These are phyloP conservation scores for Poeciliopsis infans DNA, from an alignment of 2,797 vertebrate genomes.

Conservation along the genomic window DNA sequence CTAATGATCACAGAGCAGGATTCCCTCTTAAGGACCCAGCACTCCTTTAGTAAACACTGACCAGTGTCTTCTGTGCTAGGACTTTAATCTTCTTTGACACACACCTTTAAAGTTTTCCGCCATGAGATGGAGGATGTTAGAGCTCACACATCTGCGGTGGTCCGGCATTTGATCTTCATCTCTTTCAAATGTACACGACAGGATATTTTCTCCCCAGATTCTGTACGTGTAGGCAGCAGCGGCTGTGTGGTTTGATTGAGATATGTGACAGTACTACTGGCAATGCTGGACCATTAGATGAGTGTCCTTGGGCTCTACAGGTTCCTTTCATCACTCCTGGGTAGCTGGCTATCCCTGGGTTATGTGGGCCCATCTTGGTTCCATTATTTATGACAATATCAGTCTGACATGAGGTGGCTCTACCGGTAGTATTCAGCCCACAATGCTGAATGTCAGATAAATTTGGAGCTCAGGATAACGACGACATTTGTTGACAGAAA, in stretches of 20 bases:
- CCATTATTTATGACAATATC: slow-evolving; percentile 74
- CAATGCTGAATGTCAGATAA: slow-evolving; percentile 46
- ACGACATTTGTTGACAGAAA: slow-evolving; percentile 43
- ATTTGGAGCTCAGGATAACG: slow-evolving; percentile 51
- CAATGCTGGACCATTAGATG: slow-evolving; percentile 68
- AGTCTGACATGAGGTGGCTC: slow-evolving; percentile 62
- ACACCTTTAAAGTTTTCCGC: slow-evolving; percentile 31
- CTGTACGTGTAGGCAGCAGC: slow-evolving; percentile 17
- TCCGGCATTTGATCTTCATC: slow-evolving; percentile 58
- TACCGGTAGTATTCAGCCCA: slow-evolving; percentile 61
- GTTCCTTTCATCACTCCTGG: slow-evolving; percentile 67
- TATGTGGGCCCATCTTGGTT: slow-evolving; percentile 52
- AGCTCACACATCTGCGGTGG: slow-evolving; percentile 29
- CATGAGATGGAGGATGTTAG: slow-evolving; percentile 33
- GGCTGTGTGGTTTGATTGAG: slow-evolving; percentile 69
- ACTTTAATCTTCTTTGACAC: slow-evolving; percentile 50
- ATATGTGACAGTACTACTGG: slow-evolving; percentile 63
- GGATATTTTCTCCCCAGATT: slow-evolving; percentile 22
- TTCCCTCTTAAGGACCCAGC: slow-evolving; percentile 57
- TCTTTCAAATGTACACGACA: slow-evolving; percentile 46
- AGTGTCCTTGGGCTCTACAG: slow-evolving; percentile 73
- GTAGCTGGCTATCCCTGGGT: slow-evolving; percentile 62
- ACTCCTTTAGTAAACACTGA: slow-evolving; percentile 45
- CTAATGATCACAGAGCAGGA: slow-evolving; percentile 67
- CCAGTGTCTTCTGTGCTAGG: slow-evolving; percentile 43